Percentiles rank a stretch among this genome's conserved stretches.
Conservation (phyloP, 2,888 invertebrate species). For the Lypha dubia region DNA sequence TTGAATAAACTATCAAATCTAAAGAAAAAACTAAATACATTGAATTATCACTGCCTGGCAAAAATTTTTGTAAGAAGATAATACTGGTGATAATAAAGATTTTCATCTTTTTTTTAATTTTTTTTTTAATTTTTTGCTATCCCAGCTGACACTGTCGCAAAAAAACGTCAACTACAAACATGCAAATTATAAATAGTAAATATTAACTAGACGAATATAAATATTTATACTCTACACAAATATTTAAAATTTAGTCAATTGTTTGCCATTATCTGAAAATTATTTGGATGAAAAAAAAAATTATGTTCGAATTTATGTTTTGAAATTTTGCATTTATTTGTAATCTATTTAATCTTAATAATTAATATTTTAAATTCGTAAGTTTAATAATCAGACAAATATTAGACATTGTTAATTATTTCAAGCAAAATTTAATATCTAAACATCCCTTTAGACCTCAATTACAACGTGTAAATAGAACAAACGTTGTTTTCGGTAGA, state of each 20-base stretch:
- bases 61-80: constrained; percentile 48
- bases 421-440: too few species aligned
- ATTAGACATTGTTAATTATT: too few species aligned
- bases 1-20: constrained; percentile 70
- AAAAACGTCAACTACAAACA: constrained; percentile 16
- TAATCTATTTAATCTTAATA: too few species aligned
- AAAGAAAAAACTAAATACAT: constrained; percentile 61
- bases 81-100: constrained; percentile 62
- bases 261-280: background rate
- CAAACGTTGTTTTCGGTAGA: too few species aligned
- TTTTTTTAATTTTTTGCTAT: constrained; percentile 23
- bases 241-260: background rate
- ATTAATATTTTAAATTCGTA: too few species aligned
- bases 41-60: constrained; percentile 64
- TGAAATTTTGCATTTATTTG: too few species aligned
- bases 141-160: constrained; percentile 30
- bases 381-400: too few species aligned
- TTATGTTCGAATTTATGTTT: too few species aligned
- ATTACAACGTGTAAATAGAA: too few species aligned
- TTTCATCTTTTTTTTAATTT: constrained; percentile 53
- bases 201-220: constrained; percentile 19
- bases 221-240: constrained; percentile 29
- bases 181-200: constrained; percentile 46
- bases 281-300: background rate
- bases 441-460: too few species aligned